Conservation (phyloP, 23 tunicate genomes). For the Clavelina lepadiformis region DNA sequence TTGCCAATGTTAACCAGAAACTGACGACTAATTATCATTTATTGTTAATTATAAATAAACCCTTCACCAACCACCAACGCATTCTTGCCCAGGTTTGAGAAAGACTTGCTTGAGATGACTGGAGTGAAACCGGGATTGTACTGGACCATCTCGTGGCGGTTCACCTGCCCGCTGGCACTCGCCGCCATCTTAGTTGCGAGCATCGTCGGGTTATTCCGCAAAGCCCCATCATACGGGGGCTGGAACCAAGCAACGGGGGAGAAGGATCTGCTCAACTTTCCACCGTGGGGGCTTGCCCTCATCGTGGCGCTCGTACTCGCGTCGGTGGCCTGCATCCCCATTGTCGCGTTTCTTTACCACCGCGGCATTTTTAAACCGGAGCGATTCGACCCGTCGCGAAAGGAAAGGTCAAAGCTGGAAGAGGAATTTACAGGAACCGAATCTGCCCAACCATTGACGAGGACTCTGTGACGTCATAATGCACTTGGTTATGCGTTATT, state of each 20-base stretch:
- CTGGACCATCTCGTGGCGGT: constrained; percentile 74
- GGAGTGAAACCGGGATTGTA: constrained; percentile 39
- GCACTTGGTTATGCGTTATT: too few species aligned
- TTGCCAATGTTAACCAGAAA: too few species aligned
- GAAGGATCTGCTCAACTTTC: constrained; percentile 26
- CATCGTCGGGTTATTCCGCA: constrained; percentile 18
- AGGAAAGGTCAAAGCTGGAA: background rate
- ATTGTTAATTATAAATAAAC: too few species aligned
- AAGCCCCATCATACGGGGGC: constrained; percentile 31
- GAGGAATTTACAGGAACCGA: constrained; percentile 7
- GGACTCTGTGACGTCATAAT: too few species aligned
- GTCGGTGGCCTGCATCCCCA: constrained; percentile 63
- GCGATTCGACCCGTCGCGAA: background rate
- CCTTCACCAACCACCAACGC: background rate
- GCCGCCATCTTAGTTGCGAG: constrained; percentile 50
- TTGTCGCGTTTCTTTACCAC: constrained; percentile 34
- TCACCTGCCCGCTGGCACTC: constrained; percentile 56
- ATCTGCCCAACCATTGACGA: constrained; percentile 29
- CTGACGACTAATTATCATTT: too few species aligned
- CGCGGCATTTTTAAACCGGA: constrained; percentile 27
- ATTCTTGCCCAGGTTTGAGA: constrained; percentile 39
- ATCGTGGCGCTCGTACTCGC: constrained; percentile 35
- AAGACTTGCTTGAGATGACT: constrained; percentile 65
- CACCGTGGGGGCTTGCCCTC: constrained; percentile 51
- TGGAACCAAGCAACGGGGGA: constrained; percentile 45